These are phyloP conservation scores for Tyto alba DNA, from an alignment of 2,113 vertebrate genomes.

Conservation along the genomic window DNA sequence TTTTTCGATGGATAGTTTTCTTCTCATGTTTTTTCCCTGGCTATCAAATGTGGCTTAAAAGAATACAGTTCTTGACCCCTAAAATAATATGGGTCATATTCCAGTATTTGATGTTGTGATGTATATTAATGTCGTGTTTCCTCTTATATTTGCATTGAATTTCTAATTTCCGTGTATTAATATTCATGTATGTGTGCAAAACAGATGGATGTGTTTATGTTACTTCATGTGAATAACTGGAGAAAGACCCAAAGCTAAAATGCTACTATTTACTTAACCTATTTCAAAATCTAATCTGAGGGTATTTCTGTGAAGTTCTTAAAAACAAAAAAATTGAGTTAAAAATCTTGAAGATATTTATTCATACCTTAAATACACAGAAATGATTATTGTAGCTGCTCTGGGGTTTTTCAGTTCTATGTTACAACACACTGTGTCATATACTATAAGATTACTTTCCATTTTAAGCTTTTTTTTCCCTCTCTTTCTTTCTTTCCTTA, in stretches of 20 bases:
- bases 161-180: constrained; percentile 32
- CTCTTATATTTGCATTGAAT: constrained; percentile 13
- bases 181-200: constrained; percentile 18
- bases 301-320: not conserved
- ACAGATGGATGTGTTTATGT: not conserved
- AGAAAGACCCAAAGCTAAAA: not conserved
- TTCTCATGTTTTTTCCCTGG: not conserved
- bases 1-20: not conserved
- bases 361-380: not conserved
- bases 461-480: not conserved
- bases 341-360: not conserved
- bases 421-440: not conserved
- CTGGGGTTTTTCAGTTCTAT: not conserved
- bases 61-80: not conserved
- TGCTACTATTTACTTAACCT: not conserved
- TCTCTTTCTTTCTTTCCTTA: constrained; percentile 38
- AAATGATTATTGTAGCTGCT: not conserved
- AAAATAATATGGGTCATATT: constrained; percentile 10
- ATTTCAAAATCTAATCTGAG: not conserved
- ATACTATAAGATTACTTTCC: not conserved
- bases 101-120: not conserved
- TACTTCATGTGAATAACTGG: not conserved
- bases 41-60: not conserved
- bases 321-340: not conserved
- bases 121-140: constrained; percentile 26